Base-by-base conservation (phyloP, 1,140 invertebrate genomes). In the Drosophila novamexicana region DNA sequence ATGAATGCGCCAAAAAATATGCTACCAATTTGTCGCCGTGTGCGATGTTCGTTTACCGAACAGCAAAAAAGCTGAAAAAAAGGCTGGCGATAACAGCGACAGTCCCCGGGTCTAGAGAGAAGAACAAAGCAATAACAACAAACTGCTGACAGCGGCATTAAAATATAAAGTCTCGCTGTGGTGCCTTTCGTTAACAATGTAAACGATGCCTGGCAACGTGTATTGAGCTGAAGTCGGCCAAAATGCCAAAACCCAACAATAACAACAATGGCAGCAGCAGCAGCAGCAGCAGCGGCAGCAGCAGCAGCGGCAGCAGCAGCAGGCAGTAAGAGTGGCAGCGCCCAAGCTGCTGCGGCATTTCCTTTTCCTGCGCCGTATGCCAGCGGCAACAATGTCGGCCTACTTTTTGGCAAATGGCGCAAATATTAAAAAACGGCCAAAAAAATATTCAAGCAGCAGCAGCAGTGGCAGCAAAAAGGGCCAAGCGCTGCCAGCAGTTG, bases 11-110 rank as follows among this genome's bases (percentile, higher is more conserved):
- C 75, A 84, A 89, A 90, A 89, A 89, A 89, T 89, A 89, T 89
- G 84, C 80, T 89, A 81, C 84, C 84, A 89, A 90, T 90, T 89
- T 89, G 84, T 89, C 84, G 81, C 84, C 84, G 84, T 89, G 85
- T 77, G 72, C 83, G 65, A 62, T 71, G 42, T 75, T 64, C 59
- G 58, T 65, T 75, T 71, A 64, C 61, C 69, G 68, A 72, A 76
- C 70, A 49, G 18, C 22, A 16, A 58, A 69, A 61, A 4, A 40
- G 32, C 8, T 12, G 37, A 29, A 37, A 36, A 50, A 49, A 42
- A 16, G 10, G 16, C 37, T 32, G 45, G 34, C 61, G 56, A 77
- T 45, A 71, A 66, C 22, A 62, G 73, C 63, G 50, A 18, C 16
- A 47, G 45, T 12, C 54, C 42, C 9, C 68, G 50, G 71, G 45